Conservation (phyloP, 1,140 invertebrate species). For the Ostrea edulis region DNA sequence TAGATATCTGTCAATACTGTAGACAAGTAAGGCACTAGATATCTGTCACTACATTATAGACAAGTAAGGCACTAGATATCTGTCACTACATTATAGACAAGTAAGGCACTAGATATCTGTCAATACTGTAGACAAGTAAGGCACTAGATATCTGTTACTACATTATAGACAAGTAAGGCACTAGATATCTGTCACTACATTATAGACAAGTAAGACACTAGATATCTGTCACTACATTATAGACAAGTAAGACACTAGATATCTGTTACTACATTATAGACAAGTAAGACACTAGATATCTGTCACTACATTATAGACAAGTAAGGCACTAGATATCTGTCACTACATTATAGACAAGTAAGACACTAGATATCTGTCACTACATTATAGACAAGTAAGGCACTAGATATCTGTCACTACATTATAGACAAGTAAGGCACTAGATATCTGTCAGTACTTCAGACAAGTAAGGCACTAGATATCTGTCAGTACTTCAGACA, state of each 20-base stretch:
- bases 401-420: too few species aligned
- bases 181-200: neutral
- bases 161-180: too few species aligned
- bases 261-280: too few species aligned
- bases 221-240: conserved; percentile 87
- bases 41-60: conserved; percentile 87
- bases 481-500: too few species aligned
- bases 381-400: conserved; percentile 88
- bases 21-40: too few species aligned
- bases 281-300: too few species aligned
- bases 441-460: neutral
- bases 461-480: neutral
- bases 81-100: too few species aligned
- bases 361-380: conserved; percentile 85
- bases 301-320: too few species aligned
- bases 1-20: neutral
- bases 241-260: conserved; percentile 84
- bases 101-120: too few species aligned
- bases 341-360: neutral
- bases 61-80: conserved; percentile 83
- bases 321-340: neutral
- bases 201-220: too few species aligned
- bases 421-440: too few species aligned
- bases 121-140: neutral
- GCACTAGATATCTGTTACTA: too few species aligned